These are phyloP conservation scores for Zaprionus bogoriensis DNA, from an alignment of 2,888 invertebrate genomes.

Conservation along the genomic window DNA sequence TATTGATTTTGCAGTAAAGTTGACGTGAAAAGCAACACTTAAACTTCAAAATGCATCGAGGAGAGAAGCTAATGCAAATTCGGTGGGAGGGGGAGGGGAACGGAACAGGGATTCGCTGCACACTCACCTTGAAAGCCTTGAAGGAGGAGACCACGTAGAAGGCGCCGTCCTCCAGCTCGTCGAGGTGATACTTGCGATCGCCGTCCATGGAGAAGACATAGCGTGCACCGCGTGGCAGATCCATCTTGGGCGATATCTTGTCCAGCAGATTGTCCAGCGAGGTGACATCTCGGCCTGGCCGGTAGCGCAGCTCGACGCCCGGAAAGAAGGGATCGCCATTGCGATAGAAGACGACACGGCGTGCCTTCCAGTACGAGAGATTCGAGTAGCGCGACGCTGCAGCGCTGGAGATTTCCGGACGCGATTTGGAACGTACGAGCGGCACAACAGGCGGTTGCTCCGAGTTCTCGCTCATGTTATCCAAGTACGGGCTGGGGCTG, in stretches of 20 bases:
- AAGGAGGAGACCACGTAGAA: constrained; percentile 96
- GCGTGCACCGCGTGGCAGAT: constrained; percentile 93
- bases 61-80: neutral
- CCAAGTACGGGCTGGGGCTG: constrained; percentile 82
- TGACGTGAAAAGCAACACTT: constrained; percentile 70
- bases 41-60: constrained; percentile 49
- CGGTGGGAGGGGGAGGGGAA: too few relatives aligned
- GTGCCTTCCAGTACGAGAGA: constrained; percentile 93
- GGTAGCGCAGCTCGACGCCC: constrained; percentile 93
- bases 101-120: neutral
- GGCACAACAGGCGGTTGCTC: constrained; percentile 83
- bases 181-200: constrained; percentile 91
- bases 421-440: constrained; percentile 82
- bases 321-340: constrained; percentile 97
- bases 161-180: constrained; percentile 94
- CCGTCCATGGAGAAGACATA: constrained; percentile 97
- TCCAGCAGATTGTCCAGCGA: constrained; percentile 93
- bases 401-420: constrained; percentile 81
- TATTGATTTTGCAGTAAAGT: constrained; percentile 77
- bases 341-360: constrained; percentile 94
- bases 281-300: constrained; percentile 93
- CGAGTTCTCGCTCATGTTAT: constrained; percentile 86
- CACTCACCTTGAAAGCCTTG: constrained; percentile 93
- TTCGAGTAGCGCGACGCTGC: constrained; percentile 88
- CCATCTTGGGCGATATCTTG: constrained; percentile 93